These are phyloP conservation scores for Lamprotornis superbus DNA, from an alignment of 2,113 vertebrate species.

Conservation along the genomic window DNA sequence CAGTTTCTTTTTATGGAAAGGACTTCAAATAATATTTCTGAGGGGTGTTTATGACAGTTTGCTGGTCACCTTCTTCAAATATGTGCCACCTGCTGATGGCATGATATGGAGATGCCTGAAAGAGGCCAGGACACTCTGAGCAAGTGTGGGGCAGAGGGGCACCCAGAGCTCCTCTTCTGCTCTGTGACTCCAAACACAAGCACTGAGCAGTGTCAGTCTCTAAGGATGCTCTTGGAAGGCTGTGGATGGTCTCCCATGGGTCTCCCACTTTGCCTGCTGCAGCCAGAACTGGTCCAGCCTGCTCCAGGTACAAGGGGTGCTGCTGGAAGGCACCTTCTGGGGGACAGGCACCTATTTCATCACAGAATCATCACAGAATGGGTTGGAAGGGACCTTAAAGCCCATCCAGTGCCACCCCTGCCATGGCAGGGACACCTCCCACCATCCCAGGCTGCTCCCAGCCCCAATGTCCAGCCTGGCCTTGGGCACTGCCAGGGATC, in stretches of 20 bases:
- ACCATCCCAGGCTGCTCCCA: fast-evolving
- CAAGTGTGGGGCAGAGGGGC: not conserved
- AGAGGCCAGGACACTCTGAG: not conserved
- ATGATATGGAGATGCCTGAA: not conserved
- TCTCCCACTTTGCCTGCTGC: not conserved
- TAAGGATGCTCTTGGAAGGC: not conserved
- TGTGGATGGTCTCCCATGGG: not conserved
- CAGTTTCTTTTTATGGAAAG: not conserved
- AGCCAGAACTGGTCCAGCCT: not conserved
- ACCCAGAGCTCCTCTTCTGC: not conserved
- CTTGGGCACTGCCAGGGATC: not conserved
- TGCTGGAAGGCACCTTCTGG: not conserved
- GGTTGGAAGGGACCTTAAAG: not conserved
- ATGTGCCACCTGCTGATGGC: not conserved
- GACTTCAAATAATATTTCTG: not conserved
- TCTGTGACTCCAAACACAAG: not conserved
- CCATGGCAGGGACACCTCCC: not conserved
- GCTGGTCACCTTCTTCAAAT: not conserved
- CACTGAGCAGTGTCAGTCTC: not conserved
- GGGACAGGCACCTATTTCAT: not conserved
- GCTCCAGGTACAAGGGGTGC: not conserved
- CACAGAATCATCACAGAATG: not conserved
- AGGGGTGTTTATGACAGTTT: not conserved
- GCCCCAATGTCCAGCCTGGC: fast-evolving
- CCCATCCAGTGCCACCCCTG: fast-evolving